Conservation (phyloP, 2,797 vertebrate genomes). For the Onychomys arenicola region DNA sequence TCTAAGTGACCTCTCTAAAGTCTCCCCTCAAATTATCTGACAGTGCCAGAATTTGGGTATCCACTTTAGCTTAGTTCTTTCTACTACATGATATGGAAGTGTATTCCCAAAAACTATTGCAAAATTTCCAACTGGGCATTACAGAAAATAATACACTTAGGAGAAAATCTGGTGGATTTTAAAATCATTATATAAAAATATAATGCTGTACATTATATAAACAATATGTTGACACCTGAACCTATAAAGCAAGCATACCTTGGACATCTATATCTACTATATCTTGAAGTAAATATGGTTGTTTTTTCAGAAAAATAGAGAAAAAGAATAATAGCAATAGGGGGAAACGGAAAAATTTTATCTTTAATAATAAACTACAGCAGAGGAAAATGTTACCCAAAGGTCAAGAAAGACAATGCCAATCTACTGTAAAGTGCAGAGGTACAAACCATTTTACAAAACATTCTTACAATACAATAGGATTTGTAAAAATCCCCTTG, state of each 20-base stretch:
- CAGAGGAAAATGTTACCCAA: constrained; percentile 70
- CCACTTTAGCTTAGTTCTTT: constrained; percentile 29
- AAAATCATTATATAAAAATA: neutral
- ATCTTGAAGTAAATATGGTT: constrained; percentile 36
- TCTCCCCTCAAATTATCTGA: neutral
- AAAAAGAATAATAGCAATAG: constrained; percentile 31
- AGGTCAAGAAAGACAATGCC: constrained; percentile 70
- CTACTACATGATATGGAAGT: neutral
- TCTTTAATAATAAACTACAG: constrained; percentile 75
- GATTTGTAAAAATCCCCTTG: constrained; percentile 65
- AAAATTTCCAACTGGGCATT: neutral
- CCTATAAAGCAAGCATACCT: constrained; percentile 32
- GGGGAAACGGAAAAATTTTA: constrained; percentile 62
- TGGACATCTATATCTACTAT: neutral
- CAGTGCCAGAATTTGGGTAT: neutral
- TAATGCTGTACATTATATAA: constrained; percentile 28
- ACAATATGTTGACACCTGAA: neutral
- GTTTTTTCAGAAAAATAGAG: constrained; percentile 19
- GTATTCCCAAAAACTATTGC: neutral
- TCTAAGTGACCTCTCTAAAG: neutral
- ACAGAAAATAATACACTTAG: constrained; percentile 11
- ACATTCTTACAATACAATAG: constrained; percentile 64
- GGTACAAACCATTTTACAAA: constrained; percentile 74
- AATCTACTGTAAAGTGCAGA: constrained; percentile 78
- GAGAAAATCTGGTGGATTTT: constrained; percentile 35